Percentiles rank a stretch among this genome's conserved stretches.
Conservation (phyloP, 2,797 vertebrate genomes). For the Harpagifer antarcticus region DNA sequence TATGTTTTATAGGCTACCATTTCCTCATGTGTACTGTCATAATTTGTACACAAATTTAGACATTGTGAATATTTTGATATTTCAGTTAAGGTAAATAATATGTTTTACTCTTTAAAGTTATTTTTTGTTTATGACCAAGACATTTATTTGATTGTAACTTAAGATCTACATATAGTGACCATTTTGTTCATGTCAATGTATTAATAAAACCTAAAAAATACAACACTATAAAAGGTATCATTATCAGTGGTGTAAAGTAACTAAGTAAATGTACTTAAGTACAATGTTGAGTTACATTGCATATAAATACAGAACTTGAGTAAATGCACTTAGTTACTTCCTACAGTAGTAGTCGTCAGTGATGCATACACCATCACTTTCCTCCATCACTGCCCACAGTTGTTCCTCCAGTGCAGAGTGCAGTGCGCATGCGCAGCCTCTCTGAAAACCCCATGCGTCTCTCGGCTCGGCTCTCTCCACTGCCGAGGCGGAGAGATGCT, state of each 20-base stretch:
- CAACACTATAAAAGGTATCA: neutral
- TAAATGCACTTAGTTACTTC: neutral
- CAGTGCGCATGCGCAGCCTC: constrained; percentile 72
- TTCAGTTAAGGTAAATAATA: too few species aligned
- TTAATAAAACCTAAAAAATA: neutral
- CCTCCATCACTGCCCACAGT: constrained; percentile 11
- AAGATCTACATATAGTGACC: neutral
- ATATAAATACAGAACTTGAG: too few species aligned
- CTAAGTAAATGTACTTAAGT: too few species aligned
- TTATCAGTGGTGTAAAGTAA: too few species aligned
- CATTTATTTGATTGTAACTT: neutral
- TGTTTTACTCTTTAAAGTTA: too few species aligned
- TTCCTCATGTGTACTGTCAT: too few species aligned
- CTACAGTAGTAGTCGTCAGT: neutral
- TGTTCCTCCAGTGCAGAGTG: constrained; percentile 9
- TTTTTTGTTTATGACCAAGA: too few species aligned
- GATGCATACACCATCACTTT: constrained; percentile 1
- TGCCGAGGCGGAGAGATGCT: constrained; percentile 65
- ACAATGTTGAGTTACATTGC: too few species aligned
- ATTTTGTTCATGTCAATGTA: neutral
- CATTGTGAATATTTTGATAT: too few species aligned
- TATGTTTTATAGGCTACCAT: too few species aligned
- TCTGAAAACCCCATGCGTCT: constrained; percentile 71
- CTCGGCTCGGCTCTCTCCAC: constrained; percentile 50
- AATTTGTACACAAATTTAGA: too few species aligned